These are phyloP conservation scores for Cryptus armator DNA, from an alignment of 2,888 invertebrate genomes.

Conservation along the genomic window DNA sequence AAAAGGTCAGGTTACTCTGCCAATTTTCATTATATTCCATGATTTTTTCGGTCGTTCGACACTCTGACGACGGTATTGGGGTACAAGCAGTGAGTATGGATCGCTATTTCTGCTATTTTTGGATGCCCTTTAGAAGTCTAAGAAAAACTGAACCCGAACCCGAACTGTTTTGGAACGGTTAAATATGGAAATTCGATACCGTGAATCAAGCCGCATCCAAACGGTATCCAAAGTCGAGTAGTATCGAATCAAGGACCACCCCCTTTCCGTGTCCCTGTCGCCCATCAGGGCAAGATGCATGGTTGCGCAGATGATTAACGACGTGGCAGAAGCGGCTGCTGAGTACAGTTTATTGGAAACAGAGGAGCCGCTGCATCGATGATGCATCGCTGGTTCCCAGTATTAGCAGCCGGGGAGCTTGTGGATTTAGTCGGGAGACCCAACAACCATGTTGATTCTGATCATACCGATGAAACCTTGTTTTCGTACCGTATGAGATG, in stretches of 20 bases:
- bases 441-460: not conserved
- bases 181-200: conserved; percentile 10
- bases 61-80: no score
- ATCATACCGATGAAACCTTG: conserved; percentile 64
- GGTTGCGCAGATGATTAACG: conserved; percentile 73
- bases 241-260: conserved; percentile 50
- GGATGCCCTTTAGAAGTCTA: not conserved
- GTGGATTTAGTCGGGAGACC: not conserved
- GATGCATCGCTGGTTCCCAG: conserved; percentile 74
- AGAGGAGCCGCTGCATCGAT: conserved; percentile 72
- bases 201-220: not conserved
- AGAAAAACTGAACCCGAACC: not conserved
- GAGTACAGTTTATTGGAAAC: conserved; percentile 78
- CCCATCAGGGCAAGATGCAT: conserved; percentile 48
- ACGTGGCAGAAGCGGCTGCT: conserved; percentile 73
- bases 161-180: not conserved
- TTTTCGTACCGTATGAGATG: conserved; percentile 50
- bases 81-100: no score
- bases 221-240: conserved; percentile 40
- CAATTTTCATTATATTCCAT: no score
- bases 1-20: no score
- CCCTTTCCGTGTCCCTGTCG: conserved; percentile 70
- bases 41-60: no score
- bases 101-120: no score
- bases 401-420: conserved; percentile 40